A percentile compares a stretch with the other conserved stretches of the same genome.
phyloP scores from a whole-genome alignment of 2,797 vertebrate species.

The Takifugu ocellatus region DNA sequence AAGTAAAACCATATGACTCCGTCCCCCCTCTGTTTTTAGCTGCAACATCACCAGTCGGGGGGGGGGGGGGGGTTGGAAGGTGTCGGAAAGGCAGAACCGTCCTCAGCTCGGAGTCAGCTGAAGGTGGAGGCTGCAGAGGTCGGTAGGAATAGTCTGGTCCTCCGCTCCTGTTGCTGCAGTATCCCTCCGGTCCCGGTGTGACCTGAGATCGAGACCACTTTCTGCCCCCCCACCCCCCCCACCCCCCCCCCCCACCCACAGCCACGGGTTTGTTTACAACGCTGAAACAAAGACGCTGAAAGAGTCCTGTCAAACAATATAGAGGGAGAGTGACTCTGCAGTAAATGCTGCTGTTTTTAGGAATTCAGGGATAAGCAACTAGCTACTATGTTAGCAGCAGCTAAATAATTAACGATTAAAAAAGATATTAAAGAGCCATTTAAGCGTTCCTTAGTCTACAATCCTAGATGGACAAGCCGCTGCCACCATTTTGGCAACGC shows the following conservation, averaged over 20 bases:
- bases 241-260: constrained; percentile 23
- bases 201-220: constrained; percentile 43
- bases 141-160: constrained; percentile 5
- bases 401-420: no score
- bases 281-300: constrained; percentile 61
- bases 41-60: constrained; percentile 26
- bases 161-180: background rate
- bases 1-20: constrained; percentile 80
- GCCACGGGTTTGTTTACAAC: constrained; percentile 66
- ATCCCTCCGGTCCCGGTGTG: constrained; percentile 18
- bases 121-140: constrained; percentile 41
- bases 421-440: no score
- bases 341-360: constrained; percentile 36
- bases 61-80: constrained; percentile 26
- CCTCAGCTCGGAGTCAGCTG: constrained; percentile 23
- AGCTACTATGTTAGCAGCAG: no score
- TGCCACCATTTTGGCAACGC: constrained; percentile 29
- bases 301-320: constrained; percentile 66
- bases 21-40: constrained; percentile 40
- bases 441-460: no score
- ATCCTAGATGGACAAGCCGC: no score
- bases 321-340: constrained; percentile 31
- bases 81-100: constrained; percentile 39
- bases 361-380: constrained; percentile 18
- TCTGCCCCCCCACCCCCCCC: constrained; percentile 22